Conservation (phyloP, 2,113 vertebrate genomes). For the Melanotaenia duboulayi region DNA sequence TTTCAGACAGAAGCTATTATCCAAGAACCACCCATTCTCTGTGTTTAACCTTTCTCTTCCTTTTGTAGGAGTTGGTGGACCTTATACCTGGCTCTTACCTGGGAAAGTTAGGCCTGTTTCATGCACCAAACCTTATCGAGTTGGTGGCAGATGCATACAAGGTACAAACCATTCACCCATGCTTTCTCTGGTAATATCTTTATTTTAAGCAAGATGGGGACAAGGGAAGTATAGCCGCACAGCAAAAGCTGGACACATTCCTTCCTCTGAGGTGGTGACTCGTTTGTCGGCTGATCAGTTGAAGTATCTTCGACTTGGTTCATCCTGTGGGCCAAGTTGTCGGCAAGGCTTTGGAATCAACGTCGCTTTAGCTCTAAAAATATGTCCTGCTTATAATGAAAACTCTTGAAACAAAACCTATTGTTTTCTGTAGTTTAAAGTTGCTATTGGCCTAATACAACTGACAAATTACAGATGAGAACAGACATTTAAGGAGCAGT, state of each 20-base stretch:
- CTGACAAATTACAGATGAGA: slow-evolving; percentile 27
- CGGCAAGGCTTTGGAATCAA: not conserved
- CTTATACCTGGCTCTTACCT: slow-evolving; percentile 92
- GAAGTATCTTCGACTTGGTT: slow-evolving; percentile 1
- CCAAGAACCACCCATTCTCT: not conserved
- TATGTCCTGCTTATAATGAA: not conserved
- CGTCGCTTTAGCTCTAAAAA: not conserved
- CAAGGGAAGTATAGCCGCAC: slow-evolving; percentile 15
- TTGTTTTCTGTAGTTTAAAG: not conserved
- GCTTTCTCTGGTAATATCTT: not conserved
- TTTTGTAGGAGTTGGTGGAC: slow-evolving; percentile 86
- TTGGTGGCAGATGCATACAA: slow-evolving; percentile 94
- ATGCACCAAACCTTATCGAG: slow-evolving; percentile 94
- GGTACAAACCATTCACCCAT: slow-evolving; percentile 80
- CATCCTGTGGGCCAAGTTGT: slow-evolving; percentile 7
- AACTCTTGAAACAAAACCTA: not conserved
- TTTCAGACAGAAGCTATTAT: not conserved
- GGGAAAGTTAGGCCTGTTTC: slow-evolving; percentile 89
- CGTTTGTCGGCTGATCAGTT: not conserved
- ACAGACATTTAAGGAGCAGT: slow-evolving; percentile 41
- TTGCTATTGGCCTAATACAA: slow-evolving; percentile 4
- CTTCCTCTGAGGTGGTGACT: slow-evolving; percentile 13
- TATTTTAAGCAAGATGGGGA: slow-evolving; percentile 18
- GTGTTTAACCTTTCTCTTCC: slow-evolving; percentile 6
- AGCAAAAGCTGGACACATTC: slow-evolving; percentile 31